These are phyloP conservation scores for Mustelus asterias DNA, from an alignment of 2,113 vertebrate species.

Conservation along the genomic window DNA sequence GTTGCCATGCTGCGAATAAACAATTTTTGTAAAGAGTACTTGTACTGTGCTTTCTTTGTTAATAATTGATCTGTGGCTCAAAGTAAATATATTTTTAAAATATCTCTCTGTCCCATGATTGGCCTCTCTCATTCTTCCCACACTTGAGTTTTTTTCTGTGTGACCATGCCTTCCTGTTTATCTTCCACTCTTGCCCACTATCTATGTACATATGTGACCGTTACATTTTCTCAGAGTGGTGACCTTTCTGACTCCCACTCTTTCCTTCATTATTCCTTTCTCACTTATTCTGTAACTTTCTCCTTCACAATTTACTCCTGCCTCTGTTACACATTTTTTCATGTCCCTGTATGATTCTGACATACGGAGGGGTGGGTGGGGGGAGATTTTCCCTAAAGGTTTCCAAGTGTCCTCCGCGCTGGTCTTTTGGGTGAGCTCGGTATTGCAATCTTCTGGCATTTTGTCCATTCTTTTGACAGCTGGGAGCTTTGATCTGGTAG, in stretches of 20 bases:
- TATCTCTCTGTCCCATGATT: background rate
- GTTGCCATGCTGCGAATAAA: background rate
- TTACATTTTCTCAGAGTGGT: background rate
- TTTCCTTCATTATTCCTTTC: background rate
- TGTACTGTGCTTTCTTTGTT: background rate
- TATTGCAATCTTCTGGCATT: too few species aligned
- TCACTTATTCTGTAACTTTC: background rate
- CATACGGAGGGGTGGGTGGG: background rate
- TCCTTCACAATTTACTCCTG: background rate
- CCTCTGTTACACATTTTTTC: background rate
- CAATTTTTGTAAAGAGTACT: background rate
- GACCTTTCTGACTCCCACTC: background rate
- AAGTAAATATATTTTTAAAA: background rate
- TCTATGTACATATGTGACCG: background rate
- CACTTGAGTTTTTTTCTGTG: background rate
- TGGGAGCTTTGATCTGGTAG: too few species aligned
- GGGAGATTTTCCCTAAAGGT: too few species aligned
- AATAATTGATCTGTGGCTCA: background rate
- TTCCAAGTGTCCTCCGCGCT: too few species aligned
- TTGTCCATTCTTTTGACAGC: too few species aligned
- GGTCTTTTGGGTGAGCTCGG: too few species aligned
- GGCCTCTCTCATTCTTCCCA: background rate
- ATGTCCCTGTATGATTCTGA: background rate
- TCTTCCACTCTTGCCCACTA: background rate
- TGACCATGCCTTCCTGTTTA: background rate